Percentiles rank a stretch among this genome's conserved stretches.
These are phyloP conservation scores for Taenioides sp. DNA, from an alignment of 2,797 vertebrate genomes.

Conservation along the genomic window DNA sequence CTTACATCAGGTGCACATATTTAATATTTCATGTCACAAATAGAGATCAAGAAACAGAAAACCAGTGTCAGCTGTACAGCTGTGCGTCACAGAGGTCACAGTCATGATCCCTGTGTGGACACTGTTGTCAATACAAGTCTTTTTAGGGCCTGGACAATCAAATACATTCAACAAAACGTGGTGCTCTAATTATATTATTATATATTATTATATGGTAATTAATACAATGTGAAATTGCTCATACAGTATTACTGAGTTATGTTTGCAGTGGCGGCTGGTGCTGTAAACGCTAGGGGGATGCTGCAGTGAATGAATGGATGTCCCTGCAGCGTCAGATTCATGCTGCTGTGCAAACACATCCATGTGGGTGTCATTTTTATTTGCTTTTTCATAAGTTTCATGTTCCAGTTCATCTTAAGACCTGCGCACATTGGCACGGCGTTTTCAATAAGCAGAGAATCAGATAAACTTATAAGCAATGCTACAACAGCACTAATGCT, in stretches of 20 bases:
- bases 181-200: background rate
- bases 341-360: no score
- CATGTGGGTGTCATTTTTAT: no score
- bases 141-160: slow-evolving; percentile 1
- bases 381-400: no score
- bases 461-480: no score
- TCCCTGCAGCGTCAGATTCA: no score
- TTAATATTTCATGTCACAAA: background rate
- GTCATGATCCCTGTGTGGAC: slow-evolving; percentile 10
- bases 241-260: background rate
- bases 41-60: slow-evolving; percentile 11
- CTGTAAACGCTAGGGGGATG: no score
- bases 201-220: background rate
- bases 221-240: background rate
- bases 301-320: no score
- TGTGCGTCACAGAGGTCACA: slow-evolving; percentile 7
- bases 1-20: slow-evolving; percentile 5
- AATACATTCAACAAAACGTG: slow-evolving; percentile 12
- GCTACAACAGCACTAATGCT: no score
- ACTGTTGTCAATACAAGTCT: slow-evolving; percentile 7
- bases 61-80: background rate
- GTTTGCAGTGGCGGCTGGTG: background rate
- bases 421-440: no score
- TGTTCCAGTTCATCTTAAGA: no score
- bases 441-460: no score